Evolutionary conservation across 1,140 invertebrate species (phyloP), one percentile per base, ranked within the genome.

Genomic region (Orussus abietinus): DNA sequence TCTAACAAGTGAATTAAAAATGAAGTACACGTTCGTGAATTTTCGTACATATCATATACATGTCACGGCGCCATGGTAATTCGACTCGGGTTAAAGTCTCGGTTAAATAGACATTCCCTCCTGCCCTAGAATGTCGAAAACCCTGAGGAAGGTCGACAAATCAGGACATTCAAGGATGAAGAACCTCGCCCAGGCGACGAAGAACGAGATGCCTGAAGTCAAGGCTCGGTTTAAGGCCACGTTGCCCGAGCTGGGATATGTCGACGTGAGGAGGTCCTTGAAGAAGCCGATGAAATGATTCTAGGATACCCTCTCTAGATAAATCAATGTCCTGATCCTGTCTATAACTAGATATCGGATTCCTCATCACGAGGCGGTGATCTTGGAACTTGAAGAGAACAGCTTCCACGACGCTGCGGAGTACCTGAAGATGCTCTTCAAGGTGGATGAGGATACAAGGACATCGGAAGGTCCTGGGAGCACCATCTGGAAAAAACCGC

Each of bases 361-460:
- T 12, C 75, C 77, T 0, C 52, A 72, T 30, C 54, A 76, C 42
- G 68, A 80, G 53, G 75, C 76, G 19, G 49, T 79, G 0, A 52
- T 79, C 9, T 38, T 73, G 9, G 77, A 80, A 46, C 49, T 81
- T 3, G 46, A 62, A 33, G 79, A 81, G 57, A 45, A 66, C 2
- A 73, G 71, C 0, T 76, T 61, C 30, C 18, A 40, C 0, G 69
- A 72, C 36, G 69, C 77, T 0, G 69, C 71, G 5, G 54, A 62
- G 12, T 78, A 74, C 35, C 47, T 81, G 2, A 61, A 62, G 43
- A 67, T 75, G 38, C 51, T 81, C 2, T 65, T 80, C 15, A 64
- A 75, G n/a, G 62, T 76, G 5, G 77, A 81, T 31, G 59, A 75
- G 14, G 63, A 75, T 36, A 56, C 70, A 1, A 46, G 75, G 3